Conservation (phyloP, 2,113 vertebrate species). For the Erythrolamprus reginae region DNA sequence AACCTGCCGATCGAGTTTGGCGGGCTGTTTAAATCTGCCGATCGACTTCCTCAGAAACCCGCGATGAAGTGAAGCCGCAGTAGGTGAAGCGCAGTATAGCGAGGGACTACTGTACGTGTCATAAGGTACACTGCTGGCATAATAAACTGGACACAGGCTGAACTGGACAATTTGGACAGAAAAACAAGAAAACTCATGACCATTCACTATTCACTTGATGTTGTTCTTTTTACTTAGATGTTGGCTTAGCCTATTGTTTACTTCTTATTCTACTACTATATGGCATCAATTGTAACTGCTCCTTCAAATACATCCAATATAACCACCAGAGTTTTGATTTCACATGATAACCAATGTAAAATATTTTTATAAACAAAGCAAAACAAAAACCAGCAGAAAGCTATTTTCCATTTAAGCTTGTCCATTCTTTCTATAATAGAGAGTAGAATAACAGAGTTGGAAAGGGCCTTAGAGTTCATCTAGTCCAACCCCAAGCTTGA, state of each 20-base stretch:
- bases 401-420: not conserved
- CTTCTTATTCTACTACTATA: not conserved
- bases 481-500: not conserved
- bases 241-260: not conserved
- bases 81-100: too few species aligned
- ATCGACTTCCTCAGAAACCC: too few species aligned
- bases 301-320: not conserved
- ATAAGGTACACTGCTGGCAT: too few species aligned
- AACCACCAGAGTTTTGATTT: not conserved
- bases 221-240: not conserved
- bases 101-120: too few species aligned
- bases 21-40: too few species aligned
- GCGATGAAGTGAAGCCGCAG: too few species aligned
- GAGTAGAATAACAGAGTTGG: not conserved
- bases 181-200: too few species aligned
- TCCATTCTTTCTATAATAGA: not conserved
- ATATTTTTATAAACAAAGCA: not conserved
- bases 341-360: not conserved
- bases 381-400: not conserved
- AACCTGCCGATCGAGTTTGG: too few species aligned
- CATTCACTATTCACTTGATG: too few species aligned
- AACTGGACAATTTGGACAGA: too few species aligned
- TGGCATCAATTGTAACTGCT: not conserved
- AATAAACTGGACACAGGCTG: too few species aligned
- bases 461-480: not conserved